These are phyloP conservation scores for Dicycla oo DNA, from an alignment of 2,888 invertebrate genomes.

Conservation along the genomic window DNA sequence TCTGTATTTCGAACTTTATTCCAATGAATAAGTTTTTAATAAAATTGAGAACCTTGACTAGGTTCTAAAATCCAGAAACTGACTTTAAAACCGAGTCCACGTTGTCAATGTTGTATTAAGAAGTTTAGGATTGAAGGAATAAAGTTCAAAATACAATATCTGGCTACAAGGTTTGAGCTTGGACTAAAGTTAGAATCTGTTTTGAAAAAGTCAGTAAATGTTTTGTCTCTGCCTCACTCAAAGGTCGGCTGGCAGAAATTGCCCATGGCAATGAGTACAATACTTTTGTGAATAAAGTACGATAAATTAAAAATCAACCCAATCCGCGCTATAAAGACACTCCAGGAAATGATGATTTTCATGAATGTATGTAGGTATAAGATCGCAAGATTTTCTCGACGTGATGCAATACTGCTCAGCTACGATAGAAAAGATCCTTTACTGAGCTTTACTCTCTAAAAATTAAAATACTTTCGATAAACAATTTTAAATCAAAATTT, in stretches of 20 bases:
- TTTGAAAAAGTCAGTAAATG: not conserved
- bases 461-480: constrained; percentile 1
- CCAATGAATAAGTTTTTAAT: not conserved
- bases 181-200: not conserved
- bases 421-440: not conserved
- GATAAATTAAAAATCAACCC: not conserved
- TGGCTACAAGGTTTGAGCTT: not conserved
- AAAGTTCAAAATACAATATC: not conserved
- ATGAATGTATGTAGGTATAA: not conserved
- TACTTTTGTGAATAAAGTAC: not conserved
- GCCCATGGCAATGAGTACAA: not conserved
- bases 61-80: not conserved
- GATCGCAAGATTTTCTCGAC: not conserved
- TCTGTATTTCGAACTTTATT: not conserved
- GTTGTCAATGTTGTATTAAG: not conserved
- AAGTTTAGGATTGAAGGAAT: not conserved
- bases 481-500: not conserved
- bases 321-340: not conserved
- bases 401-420: constrained; percentile 1
- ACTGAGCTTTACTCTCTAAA: too few relatives aligned
- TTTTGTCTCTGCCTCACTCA: not conserved
- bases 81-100: not conserved
- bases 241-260: not conserved
- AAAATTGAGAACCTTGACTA: not conserved
- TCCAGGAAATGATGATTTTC: not conserved